phyloP scores from a whole-genome alignment of 2,113 vertebrate species.

The Dasyprocta punctata region DNA sequence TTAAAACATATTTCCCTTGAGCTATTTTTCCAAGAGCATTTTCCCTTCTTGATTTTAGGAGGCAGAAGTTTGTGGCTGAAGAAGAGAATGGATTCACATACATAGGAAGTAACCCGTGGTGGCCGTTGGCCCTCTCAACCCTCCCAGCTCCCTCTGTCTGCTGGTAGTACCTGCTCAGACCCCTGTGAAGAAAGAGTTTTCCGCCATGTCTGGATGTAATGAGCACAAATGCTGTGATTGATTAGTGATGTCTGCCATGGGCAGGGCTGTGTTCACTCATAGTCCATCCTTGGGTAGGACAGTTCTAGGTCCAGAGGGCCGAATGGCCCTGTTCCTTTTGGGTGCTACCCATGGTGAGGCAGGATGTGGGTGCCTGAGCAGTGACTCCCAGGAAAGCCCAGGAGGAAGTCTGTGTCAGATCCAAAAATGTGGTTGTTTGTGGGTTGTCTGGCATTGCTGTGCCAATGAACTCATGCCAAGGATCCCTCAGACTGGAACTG shows the following conservation, averaged over 20 bases:
- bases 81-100: too few species aligned
- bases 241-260: conserved; percentile 37
- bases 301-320: background rate
- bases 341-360: background rate
- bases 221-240: background rate
- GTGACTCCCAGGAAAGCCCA: background rate
- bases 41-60: background rate
- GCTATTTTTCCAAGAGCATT: background rate
- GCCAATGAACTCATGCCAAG: background rate
- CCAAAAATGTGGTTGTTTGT: too few species aligned
- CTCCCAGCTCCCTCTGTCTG: background rate
- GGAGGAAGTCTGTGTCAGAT: background rate
- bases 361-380: background rate
- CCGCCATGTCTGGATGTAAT: background rate
- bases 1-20: background rate
- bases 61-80: background rate
- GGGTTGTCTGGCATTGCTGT: background rate
- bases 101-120: background rate
- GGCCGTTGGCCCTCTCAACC: background rate
- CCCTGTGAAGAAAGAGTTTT: background rate
- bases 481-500: background rate
- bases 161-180: background rate
- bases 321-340: background rate
- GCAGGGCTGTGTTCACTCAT: rapidly evolving
- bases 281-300: background rate